Conservation (phyloP, 2,888 invertebrate species). For the Plutella xylostella region DNA sequence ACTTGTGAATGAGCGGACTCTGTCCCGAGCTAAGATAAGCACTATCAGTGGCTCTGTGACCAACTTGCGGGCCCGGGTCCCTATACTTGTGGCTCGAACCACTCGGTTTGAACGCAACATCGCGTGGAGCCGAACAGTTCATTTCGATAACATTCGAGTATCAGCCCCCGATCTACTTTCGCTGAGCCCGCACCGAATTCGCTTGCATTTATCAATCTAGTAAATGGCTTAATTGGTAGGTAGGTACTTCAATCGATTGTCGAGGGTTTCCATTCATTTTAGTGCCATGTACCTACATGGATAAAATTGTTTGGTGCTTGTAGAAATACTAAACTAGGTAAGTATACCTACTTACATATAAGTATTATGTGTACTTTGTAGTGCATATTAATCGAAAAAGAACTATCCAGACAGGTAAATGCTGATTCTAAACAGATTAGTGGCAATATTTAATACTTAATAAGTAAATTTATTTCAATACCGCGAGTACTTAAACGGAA, state of each 20-base stretch:
- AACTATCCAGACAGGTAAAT: no score
- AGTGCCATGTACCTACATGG: no score
- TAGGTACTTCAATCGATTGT: slow-evolving; percentile 5
- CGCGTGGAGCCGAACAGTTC: slow-evolving; percentile 15
- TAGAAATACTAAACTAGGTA: no score
- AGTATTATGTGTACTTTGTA: no score
- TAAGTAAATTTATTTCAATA: no score
- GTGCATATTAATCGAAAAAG: no score
- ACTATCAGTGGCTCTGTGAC: slow-evolving; percentile 38
- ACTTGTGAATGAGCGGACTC: slow-evolving; percentile 68
- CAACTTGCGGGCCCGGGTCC: slow-evolving; percentile 60
- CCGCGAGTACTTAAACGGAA: no score
- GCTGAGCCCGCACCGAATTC: slow-evolving; percentile 38
- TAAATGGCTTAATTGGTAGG: slow-evolving; percentile 21
- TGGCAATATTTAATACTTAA: no score
- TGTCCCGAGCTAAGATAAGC: slow-evolving; percentile 62
- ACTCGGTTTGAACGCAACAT: slow-evolving; percentile 20
- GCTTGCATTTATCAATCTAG: slow-evolving; percentile 41
- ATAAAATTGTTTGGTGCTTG: no score
- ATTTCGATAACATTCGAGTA: slow-evolving; percentile 14
- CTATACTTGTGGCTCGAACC: slow-evolving; percentile 1
- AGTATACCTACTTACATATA: no score
- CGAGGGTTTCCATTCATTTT: not conserved
- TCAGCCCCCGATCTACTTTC: slow-evolving; percentile 4
- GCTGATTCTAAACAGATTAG: no score